These are phyloP conservation scores for Serrognathus titanus DNA, from an alignment of 2,888 invertebrate species.

Conservation along the genomic window DNA sequence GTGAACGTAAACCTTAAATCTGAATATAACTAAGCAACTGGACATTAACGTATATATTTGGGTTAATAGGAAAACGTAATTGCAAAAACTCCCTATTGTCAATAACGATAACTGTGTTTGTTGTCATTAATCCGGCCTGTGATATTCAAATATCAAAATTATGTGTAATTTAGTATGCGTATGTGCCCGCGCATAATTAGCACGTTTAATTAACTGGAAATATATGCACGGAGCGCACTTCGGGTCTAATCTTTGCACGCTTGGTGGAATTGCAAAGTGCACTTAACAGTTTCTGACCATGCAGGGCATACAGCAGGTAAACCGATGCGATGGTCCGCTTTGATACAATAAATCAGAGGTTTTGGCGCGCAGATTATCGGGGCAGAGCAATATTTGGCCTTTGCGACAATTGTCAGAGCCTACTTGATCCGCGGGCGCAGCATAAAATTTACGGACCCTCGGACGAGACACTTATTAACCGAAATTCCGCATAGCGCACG, in stretches of 20 bases:
- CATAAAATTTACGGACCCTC: slow-evolving; percentile 17
- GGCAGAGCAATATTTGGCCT: slow-evolving; percentile 21
- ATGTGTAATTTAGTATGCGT: no score
- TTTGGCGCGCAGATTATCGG: slow-evolving; percentile 26
- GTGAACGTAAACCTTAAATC: no score
- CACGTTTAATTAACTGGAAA: slow-evolving; percentile 4
- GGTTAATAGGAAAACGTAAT: no score
- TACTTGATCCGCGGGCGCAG: slow-evolving; percentile 18
- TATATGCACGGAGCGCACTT: neutral
- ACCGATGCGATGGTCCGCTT: slow-evolving; percentile 20
- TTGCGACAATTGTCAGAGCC: slow-evolving; percentile 21
- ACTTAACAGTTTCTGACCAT: neutral
- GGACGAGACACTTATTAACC: neutral
- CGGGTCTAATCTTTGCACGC: slow-evolving; percentile 9
- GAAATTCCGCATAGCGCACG: slow-evolving; percentile 8
- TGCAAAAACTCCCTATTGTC: no score
- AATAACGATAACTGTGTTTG: no score
- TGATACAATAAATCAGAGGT: slow-evolving; percentile 28
- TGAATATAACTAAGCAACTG: no score
- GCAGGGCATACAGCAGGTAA: neutral
- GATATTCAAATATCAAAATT: no score
- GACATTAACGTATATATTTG: no score
- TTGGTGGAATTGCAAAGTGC: slow-evolving; percentile 11
- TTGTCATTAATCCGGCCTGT: no score
- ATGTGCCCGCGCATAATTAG: slow-evolving; percentile 1